Conservation (phyloP, 2,888 invertebrate genomes). For the Atherix ibis region DNA sequence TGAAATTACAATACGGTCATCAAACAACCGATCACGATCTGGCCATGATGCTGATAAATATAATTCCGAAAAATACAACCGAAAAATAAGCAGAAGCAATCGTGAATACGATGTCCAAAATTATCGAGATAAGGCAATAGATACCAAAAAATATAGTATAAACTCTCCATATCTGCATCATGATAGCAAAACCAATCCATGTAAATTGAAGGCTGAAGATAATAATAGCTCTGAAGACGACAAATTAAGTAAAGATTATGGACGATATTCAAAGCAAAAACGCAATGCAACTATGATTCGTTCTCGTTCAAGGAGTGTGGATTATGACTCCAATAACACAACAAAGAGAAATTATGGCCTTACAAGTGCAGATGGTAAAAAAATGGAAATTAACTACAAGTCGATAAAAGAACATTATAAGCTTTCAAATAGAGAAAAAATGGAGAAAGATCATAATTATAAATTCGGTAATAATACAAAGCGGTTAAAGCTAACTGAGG, state of each 20-base stretch:
- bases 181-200: no score
- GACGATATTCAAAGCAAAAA: background rate
- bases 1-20: background rate
- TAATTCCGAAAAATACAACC: no score
- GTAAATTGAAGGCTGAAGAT: no score
- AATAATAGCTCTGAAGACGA: background rate
- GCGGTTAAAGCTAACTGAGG: constrained; percentile 35
- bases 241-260: background rate
- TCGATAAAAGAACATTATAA: no score
- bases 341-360: constrained; percentile 26
- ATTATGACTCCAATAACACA: no score
- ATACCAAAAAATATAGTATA: no score
- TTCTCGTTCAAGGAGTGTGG: no score
- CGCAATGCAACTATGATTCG: background rate
- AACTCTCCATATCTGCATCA: no score
- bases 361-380: constrained; percentile 28
- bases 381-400: constrained; percentile 11
- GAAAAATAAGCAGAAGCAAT: no score
- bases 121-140: no score
- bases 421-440: background rate
- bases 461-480: background rate
- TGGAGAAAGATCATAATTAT: background rate
- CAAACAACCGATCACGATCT: constrained; percentile 2
- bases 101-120: no score
- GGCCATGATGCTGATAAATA: background rate